A percentile compares a stretch with the other conserved stretches of the same genome.
These are phyloP conservation scores for Platypus cylindrus DNA, from an alignment of 2,888 invertebrate species.

Conservation along the genomic window DNA sequence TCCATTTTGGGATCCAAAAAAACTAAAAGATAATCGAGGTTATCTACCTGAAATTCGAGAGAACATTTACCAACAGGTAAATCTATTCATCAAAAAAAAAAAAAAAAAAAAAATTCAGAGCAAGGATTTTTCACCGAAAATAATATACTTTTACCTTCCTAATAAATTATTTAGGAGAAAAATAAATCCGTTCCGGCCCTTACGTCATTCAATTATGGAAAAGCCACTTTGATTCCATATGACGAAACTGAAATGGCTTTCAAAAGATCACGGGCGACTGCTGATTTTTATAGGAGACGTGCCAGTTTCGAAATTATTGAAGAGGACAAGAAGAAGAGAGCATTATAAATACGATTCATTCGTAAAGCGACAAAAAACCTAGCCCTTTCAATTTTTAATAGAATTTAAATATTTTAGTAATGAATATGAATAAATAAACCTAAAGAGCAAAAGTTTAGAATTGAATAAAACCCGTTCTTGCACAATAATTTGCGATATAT, in stretches of 20 bases:
- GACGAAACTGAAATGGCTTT: slow-evolving; percentile 23
- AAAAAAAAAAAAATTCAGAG: neutral
- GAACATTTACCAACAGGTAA: slow-evolving; percentile 32
- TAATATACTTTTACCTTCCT: neutral
- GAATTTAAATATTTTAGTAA: no score
- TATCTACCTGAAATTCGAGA: slow-evolving; percentile 28
- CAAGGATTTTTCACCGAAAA: neutral
- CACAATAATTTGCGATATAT: no score
- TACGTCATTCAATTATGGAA: slow-evolving; percentile 30
- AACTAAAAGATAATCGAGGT: slow-evolving; percentile 28
- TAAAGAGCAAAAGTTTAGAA: no score
- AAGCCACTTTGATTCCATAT: slow-evolving; percentile 24
- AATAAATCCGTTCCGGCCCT: slow-evolving; percentile 31
- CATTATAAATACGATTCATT: neutral
- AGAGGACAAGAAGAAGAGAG: slow-evolving; percentile 8
- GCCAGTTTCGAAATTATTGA: slow-evolving; percentile 22
- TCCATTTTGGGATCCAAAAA: slow-evolving; percentile 31
- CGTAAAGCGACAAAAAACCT: no score
- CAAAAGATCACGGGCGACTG: slow-evolving; percentile 23
- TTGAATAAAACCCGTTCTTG: no score
- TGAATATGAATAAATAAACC: no score
- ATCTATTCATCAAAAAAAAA: slow-evolving; percentile 1
- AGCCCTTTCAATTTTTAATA: no score
- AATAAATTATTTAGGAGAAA: slow-evolving; percentile 27
- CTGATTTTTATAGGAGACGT: slow-evolving; percentile 26